These are phyloP conservation scores for Oryzaephilus surinamensis DNA, from an alignment of 1,140 invertebrate genomes.

Conservation along the genomic window DNA sequence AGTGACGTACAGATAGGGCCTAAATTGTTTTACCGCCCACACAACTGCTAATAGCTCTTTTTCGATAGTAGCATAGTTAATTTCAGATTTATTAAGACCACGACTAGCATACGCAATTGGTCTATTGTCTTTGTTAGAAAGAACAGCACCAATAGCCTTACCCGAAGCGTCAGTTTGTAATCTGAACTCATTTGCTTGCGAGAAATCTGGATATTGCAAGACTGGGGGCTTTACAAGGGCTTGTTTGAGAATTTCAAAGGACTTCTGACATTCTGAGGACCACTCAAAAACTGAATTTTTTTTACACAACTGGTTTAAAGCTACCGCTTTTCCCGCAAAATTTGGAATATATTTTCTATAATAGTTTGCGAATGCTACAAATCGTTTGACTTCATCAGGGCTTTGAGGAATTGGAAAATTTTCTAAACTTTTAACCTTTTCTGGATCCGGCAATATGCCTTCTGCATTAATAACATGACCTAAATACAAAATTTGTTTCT, in stretches of 20 bases:
- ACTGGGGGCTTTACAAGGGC: slow-evolving; percentile 27
- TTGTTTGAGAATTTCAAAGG: slow-evolving; percentile 22
- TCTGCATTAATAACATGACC: slow-evolving; percentile 9
- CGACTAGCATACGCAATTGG: slow-evolving; percentile 34
- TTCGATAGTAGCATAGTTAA: slow-evolving; percentile 23
- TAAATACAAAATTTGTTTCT: slow-evolving; percentile 17
- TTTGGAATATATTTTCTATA: slow-evolving; percentile 28
- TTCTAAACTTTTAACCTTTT: slow-evolving; percentile 33
- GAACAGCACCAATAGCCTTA: slow-evolving; percentile 21
- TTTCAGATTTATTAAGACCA: slow-evolving; percentile 15
- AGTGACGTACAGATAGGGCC: slow-evolving; percentile 30
- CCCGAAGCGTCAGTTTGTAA: slow-evolving; percentile 22
- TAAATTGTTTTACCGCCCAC: slow-evolving; percentile 33
- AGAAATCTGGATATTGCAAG: slow-evolving; percentile 32
- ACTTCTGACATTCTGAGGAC: slow-evolving; percentile 10
- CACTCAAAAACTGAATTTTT: slow-evolving; percentile 22
- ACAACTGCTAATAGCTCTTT: too few relatives aligned
- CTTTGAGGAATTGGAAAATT: slow-evolving; percentile 29
- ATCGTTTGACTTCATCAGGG: too few relatives aligned
- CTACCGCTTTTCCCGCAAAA: slow-evolving; percentile 25
- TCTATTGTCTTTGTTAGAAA: slow-evolving; percentile 18
- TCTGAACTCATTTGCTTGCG: slow-evolving; percentile 8
- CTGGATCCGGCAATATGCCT: slow-evolving; percentile 6
- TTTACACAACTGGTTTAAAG: slow-evolving; percentile 24
- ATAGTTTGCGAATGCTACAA: too few relatives aligned